These are phyloP conservation scores for Muraenolepis orangiensis DNA, from an alignment of 2,797 vertebrate species.

Conservation along the genomic window DNA sequence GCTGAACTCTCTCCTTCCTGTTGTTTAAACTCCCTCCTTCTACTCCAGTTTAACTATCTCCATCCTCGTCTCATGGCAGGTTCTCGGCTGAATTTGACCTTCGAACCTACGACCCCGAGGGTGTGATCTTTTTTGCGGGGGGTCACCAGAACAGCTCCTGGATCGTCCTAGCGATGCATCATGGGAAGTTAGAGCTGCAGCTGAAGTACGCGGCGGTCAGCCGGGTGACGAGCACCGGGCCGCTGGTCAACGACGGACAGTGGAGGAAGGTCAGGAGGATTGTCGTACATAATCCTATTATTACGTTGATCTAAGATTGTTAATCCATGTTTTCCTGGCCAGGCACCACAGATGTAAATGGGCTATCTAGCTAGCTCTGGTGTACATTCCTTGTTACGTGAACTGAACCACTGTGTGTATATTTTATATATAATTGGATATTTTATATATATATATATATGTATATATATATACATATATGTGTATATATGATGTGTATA, in stretches of 20 bases:
- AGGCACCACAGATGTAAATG: no score
- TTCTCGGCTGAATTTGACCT: conserved; percentile 96
- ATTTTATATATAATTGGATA: no score
- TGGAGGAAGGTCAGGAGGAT: conserved; percentile 92
- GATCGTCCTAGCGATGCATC: conserved; percentile 87
- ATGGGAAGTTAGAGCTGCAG: conserved; percentile 90
- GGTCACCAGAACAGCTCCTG: conserved; percentile 88
- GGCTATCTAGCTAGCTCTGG: no score
- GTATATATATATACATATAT: no score
- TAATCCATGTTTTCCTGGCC: no score
- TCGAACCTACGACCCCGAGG: conserved; percentile 91
- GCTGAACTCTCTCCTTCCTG: no score
- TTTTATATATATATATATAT: no score
- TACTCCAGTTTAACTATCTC: background rate
- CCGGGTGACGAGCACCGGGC: conserved; percentile 90
- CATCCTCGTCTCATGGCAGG: conserved; percentile 61
- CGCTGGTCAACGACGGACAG: conserved; percentile 84
- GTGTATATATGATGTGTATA: no score
- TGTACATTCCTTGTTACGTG: background rate
- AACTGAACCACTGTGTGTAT: background rate
- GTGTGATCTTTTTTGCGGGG: conserved; percentile 95
- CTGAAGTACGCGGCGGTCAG: conserved; percentile 83
- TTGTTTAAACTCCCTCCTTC: background rate
- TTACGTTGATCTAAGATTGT: no score
- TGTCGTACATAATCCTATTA: no score